A percentile compares a stretch with the other conserved stretches of the same genome.
These are phyloP conservation scores for Acromyrmex charruanus DNA, from an alignment of 1,140 invertebrate species.

Conservation along the genomic window DNA sequence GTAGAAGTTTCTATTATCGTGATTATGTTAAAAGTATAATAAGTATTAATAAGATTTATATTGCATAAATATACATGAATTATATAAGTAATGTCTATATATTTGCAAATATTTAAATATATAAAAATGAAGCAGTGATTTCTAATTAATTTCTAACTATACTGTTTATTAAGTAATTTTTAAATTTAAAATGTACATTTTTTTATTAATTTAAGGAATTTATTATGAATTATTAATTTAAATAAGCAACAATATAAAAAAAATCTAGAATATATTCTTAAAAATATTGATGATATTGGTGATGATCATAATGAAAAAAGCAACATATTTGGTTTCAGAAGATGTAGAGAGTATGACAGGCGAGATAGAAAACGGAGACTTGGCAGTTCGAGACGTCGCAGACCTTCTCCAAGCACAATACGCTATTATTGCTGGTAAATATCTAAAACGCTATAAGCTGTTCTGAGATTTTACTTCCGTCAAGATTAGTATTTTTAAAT, in stretches of 20 bases:
- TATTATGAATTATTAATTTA: slow-evolving; percentile 8
- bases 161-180: background rate
- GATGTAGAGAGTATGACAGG: slow-evolving; percentile 86
- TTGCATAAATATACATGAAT: background rate
- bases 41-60: background rate
- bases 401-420: slow-evolving; percentile 95
- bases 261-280: background rate
- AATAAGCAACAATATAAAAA: background rate
- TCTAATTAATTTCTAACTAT: slow-evolving; percentile 17
- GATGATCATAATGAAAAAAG: slow-evolving; percentile 2
- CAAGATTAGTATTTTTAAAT: slow-evolving; percentile 7
- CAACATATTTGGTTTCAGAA: slow-evolving; percentile 78
- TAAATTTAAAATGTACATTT: background rate
- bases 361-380: slow-evolving; percentile 85
- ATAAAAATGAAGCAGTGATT: background rate
- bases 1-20: slow-evolving; percentile 7
- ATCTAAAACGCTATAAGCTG: slow-evolving; percentile 10
- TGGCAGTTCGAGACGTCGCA: slow-evolving; percentile 93
- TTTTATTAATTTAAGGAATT: background rate
- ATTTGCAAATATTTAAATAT: slow-evolving; percentile 11
- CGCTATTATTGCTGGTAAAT: slow-evolving; percentile 93
- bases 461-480: background rate
- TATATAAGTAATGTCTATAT: background rate
- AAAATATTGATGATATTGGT: slow-evolving; percentile 1
- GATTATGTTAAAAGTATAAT: slow-evolving; percentile 27